Base-by-base conservation (phyloP, 2,888 invertebrate species). In the Orthosia gothica region DNA sequence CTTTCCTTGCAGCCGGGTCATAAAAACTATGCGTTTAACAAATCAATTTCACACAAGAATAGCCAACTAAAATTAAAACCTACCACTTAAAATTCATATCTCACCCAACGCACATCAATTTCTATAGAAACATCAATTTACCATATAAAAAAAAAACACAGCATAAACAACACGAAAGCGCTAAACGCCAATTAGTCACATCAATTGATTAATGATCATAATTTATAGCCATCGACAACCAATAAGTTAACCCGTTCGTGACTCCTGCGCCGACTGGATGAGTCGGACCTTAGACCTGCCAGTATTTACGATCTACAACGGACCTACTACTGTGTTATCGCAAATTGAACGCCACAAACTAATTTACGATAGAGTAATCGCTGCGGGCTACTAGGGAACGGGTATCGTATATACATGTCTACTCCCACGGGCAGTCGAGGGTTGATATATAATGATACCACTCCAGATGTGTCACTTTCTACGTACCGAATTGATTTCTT, bases 291-390 rank as follows among this genome's bases (percentile, higher is more conserved):
- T 86, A 83, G 83, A 86, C 83, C 84, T 83, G 75, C 66, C 74
- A 81, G 73, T 83, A 87, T 89, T 88, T 89, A 91, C 88, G 89
- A 84, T 79, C 77, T 84, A 81, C 79, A 83, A 74, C 74, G 83
- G 88, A 89, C 88, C 88, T 74, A 91, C 91, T 91, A 90, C 90
- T 89, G 91, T 86, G 88, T 84, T 89, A 90, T 89, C 86, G 90
- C 91, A 90, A 91, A 91, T 91, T 91, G 91, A 90, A 91, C 86
- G 91, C 88, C 89, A 89, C 73, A 83, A 72, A 84, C 86, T 89
- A 89, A 92, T 92, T 91, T 91, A 91, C 84, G 87, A 87, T 64
- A 82, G 73, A 82, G 80, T 83, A 87, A 87, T 85, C 84, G 89
- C 91, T 69, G 76, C 85, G 73, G 89, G 89, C 88, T 67, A 54